These are phyloP conservation scores for Zapornia atra DNA, from an alignment of 2,113 vertebrate genomes.

Conservation along the genomic window DNA sequence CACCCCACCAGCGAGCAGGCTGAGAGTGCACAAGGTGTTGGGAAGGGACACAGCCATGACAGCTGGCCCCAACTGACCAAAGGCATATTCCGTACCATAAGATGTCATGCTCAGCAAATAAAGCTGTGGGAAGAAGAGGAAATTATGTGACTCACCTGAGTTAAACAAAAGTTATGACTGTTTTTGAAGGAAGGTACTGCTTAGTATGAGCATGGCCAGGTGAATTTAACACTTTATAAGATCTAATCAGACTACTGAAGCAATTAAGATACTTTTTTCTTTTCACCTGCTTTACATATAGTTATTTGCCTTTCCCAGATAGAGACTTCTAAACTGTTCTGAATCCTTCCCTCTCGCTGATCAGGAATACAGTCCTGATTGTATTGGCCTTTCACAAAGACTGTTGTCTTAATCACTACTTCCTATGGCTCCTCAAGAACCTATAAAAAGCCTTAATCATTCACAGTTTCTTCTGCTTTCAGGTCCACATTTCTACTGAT, in stretches of 20 bases:
- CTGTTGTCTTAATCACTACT: not conserved
- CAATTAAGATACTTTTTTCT: not conserved
- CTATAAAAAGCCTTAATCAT: not conserved
- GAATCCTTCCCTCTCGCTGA: not conserved
- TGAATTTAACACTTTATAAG: not conserved
- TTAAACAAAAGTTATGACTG: not conserved
- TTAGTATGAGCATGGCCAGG: not conserved
- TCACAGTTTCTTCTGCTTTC: not conserved
- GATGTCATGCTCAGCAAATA: no score
- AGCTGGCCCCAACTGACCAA: no score
- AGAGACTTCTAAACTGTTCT: not conserved
- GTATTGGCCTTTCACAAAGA: not conserved
- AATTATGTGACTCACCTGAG: not conserved
- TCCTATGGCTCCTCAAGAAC: not conserved
- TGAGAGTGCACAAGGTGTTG: no score
- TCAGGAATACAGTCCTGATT: not conserved
- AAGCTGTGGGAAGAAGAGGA: no score
- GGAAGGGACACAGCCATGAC: no score
- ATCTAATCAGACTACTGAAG: not conserved
- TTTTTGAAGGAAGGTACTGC: not conserved
- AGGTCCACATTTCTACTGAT: not conserved
- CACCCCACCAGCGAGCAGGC: no score
- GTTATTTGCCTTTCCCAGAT: not conserved
- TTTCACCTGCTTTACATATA: not conserved
- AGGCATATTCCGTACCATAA: no score